These are phyloP conservation scores for Poeciliopsis gracilis DNA, from an alignment of 2,797 vertebrate species.

Conservation along the genomic window DNA sequence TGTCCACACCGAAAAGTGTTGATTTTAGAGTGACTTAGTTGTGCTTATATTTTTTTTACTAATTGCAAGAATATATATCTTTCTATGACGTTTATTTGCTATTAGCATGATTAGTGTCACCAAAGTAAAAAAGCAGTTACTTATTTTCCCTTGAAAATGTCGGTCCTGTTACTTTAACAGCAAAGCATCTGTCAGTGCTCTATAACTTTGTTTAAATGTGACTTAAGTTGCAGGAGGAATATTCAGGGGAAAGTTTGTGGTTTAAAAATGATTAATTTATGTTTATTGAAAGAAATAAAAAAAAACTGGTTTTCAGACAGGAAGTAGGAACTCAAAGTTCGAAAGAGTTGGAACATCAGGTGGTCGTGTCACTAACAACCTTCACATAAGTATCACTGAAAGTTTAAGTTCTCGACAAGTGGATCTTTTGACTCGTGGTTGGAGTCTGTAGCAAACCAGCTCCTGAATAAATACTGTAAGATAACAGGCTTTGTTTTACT, in stretches of 20 bases:
- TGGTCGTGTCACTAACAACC: not conserved
- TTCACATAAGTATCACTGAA: not conserved
- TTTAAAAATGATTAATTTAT: not conserved
- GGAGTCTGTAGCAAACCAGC: not conserved
- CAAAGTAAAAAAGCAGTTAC: too few relatives aligned
- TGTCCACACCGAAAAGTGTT: not conserved
- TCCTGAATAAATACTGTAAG: not conserved
- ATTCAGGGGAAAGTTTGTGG: not conserved
- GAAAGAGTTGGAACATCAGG: not conserved
- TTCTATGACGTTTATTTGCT: not conserved
- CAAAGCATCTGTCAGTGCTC: too few relatives aligned
- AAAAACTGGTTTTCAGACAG: not conserved
- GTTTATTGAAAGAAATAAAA: not conserved
- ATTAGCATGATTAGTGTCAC: too few relatives aligned
- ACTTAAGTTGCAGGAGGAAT: not conserved
- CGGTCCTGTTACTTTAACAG: too few relatives aligned
- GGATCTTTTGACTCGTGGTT: not conserved
- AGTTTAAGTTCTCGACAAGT: not conserved
- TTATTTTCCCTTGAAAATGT: too few relatives aligned
- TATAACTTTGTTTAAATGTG: too few relatives aligned
- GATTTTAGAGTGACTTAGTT: not conserved
- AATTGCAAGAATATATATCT: not conserved
- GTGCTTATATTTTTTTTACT: not conserved
- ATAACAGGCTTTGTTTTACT: not conserved
- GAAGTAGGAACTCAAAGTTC: not conserved